phyloP scores from a whole-genome alignment of 2,113 vertebrate species.

The Xenopus laevis region DNA sequence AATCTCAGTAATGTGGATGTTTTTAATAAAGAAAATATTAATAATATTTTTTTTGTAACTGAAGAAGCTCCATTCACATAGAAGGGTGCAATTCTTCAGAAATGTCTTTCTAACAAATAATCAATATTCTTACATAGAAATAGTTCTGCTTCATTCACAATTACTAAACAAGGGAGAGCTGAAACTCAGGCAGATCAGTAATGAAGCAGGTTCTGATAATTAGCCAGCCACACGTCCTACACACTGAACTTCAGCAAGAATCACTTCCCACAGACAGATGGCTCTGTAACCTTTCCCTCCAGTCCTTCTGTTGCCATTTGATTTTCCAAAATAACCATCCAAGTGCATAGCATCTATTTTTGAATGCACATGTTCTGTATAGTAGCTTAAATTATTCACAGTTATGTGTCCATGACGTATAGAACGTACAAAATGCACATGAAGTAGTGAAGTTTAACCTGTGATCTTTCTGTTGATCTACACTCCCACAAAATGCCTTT shows the following conservation, averaged over 20 bases:
- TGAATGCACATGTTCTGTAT: not conserved
- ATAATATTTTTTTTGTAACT: too few species aligned
- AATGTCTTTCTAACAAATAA: too few species aligned
- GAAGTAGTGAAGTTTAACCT: too few species aligned
- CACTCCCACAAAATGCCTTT: too few species aligned
- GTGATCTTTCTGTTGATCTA: too few species aligned
- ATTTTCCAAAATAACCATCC: conserved; percentile 29
- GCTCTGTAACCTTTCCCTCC: conserved; percentile 28
- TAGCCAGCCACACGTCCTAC: conserved; percentile 2
- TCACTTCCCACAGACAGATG: conserved; percentile 28
- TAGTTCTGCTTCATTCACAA: not conserved
- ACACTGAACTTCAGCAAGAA: not conserved
- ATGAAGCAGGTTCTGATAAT: not conserved
- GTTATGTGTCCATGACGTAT: not conserved
- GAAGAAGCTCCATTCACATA: too few species aligned
- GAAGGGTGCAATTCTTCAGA: too few species aligned
- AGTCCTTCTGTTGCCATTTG: conserved; percentile 21
- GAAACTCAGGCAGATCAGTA: not conserved
- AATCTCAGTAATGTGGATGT: too few species aligned
- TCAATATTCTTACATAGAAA: too few species aligned
- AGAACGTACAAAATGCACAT: not conserved
- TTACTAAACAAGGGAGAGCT: not conserved
- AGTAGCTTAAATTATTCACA: conserved; percentile 16
- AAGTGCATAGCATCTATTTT: conserved; percentile 19
- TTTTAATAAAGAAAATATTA: too few species aligned